Percentiles rank a stretch among this genome's conserved stretches.
phyloP scores from a whole-genome alignment of 2,113 vertebrate genomes.

The Dendrocopos noguchii region DNA sequence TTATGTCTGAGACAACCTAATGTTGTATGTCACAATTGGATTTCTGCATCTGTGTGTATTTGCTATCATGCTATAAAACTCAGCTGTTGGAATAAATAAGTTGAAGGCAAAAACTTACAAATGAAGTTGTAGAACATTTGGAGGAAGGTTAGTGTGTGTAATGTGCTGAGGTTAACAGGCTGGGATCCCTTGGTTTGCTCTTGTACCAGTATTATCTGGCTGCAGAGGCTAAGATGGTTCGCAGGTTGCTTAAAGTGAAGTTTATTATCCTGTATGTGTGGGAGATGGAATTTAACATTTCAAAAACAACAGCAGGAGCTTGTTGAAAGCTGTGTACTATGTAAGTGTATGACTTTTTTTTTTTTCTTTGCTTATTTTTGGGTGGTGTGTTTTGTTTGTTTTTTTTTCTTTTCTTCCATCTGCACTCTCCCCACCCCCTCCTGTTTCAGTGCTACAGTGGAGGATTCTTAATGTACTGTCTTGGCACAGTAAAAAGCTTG shows the following conservation, averaged over 20 bases:
- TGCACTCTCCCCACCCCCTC: too few species aligned
- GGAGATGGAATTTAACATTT: neutral
- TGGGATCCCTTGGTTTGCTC: neutral
- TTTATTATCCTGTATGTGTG: neutral
- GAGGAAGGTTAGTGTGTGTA: neutral
- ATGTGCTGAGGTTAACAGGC: neutral
- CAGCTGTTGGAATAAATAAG: neutral
- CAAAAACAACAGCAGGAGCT: neutral
- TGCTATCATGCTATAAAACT: neutral
- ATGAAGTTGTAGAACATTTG: neutral
- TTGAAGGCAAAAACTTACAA: neutral
- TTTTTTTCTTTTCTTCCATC: too few species aligned
- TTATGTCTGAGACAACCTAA: neutral
- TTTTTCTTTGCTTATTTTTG: too few species aligned
- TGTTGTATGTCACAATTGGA: neutral
- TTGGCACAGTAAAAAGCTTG: neutral
- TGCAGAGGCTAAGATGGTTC: neutral
- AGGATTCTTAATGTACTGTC: neutral
- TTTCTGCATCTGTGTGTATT: rapidly evolving
- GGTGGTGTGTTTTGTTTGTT: too few species aligned
- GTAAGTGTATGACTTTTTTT: neutral
- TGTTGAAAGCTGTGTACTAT: neutral
- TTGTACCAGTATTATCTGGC: neutral
- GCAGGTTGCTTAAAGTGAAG: neutral
- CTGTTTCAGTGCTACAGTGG: neutral